A percentile compares a stretch with the other conserved stretches of the same genome.
Evolutionary conservation across 1,140 invertebrate species (phyloP).

Genomic region (Brachionus calyciflorus): DNA sequence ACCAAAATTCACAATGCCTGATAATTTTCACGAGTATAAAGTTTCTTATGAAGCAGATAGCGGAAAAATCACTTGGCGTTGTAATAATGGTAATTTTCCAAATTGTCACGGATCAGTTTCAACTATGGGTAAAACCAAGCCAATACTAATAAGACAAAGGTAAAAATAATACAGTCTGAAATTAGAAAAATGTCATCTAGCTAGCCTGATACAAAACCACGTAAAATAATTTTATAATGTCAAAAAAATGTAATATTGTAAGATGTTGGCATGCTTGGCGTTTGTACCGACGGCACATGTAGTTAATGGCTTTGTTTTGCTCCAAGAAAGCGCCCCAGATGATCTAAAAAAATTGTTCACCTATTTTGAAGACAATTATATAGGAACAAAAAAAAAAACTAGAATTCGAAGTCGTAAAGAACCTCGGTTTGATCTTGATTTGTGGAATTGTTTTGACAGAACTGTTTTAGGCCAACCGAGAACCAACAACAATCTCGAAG

Average conservation of each 20-base stretch:
- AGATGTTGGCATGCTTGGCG: not conserved
- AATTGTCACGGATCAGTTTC: not conserved
- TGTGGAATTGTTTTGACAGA: too few relatives aligned
- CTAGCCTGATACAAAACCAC: conserved; percentile 3
- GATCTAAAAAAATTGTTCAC: too few relatives aligned
- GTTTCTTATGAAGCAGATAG: not conserved
- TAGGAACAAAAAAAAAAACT: not conserved
- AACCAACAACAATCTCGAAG: too few relatives aligned
- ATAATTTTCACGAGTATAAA: conserved; percentile 16
- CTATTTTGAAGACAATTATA: too few relatives aligned
- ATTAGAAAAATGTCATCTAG: conserved; percentile 13
- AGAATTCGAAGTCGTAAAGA: not conserved
- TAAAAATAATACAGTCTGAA: not conserved
- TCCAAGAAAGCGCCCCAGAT: too few relatives aligned
- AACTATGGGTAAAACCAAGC: not conserved
- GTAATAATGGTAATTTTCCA: not conserved
- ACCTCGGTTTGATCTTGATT: too few relatives aligned
- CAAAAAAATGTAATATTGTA: not conserved
- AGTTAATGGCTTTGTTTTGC: too few relatives aligned
- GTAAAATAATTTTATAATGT: not conserved
- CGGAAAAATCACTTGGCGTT: not conserved
- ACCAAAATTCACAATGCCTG: too few relatives aligned
- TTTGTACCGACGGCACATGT: not conserved
- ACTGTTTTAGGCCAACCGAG: too few relatives aligned
- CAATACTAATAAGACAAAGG: not conserved